A percentile compares a stretch with the other conserved stretches of the same genome.
These are phyloP conservation scores for Cryptomyrus ogoouensis DNA, from an alignment of 2,113 vertebrate species.

Conservation along the genomic window DNA sequence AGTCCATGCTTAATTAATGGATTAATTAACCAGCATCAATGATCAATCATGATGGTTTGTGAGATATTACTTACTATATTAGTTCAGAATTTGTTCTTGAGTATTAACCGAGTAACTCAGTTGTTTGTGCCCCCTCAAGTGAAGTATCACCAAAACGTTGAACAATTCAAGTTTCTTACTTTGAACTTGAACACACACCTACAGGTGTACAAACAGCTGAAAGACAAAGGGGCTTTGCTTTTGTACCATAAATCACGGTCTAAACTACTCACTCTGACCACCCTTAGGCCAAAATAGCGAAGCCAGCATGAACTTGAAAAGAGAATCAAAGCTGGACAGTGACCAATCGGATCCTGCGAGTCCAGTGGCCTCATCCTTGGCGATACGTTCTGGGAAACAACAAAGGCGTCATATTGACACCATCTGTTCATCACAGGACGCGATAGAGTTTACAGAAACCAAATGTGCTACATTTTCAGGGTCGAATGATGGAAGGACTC, in stretches of 20 bases:
- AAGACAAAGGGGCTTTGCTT: background rate
- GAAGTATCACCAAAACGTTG: background rate
- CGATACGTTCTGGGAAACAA: background rate
- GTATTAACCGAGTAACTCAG: background rate
- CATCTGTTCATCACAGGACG: background rate
- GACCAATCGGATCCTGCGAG: background rate
- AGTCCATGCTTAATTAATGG: too few species aligned
- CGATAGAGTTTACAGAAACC: background rate
- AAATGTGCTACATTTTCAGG: background rate
- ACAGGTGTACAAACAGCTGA: background rate
- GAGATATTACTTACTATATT: background rate
- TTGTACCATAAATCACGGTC: background rate
- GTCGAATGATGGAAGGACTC: background rate
- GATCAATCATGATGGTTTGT: background rate
- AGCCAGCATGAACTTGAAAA: background rate
- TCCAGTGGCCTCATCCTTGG: background rate
- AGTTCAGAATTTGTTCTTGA: background rate
- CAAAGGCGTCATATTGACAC: background rate
- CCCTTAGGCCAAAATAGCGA: background rate
- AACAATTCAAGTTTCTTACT: background rate
- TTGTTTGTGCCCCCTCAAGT: background rate
- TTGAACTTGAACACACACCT: background rate
- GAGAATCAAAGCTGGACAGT: background rate
- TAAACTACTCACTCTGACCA: background rate
- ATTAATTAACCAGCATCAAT: background rate